phyloP scores from a whole-genome alignment of 2,113 vertebrate genomes.

The Hippolais icterina region DNA sequence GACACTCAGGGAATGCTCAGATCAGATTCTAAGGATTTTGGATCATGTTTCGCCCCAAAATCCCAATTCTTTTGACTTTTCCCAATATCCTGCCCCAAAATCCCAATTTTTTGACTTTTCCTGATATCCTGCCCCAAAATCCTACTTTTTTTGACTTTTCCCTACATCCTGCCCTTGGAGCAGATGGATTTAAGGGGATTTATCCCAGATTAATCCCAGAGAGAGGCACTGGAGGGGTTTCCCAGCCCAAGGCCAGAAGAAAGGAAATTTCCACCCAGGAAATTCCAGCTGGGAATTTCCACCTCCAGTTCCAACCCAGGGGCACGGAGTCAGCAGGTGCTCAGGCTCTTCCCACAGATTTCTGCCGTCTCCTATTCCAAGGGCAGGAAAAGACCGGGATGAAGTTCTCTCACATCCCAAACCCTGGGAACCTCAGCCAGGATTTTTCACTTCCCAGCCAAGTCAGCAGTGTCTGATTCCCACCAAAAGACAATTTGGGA shows the following conservation, averaged over 20 bases:
- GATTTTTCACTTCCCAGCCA: background rate
- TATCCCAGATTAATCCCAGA: background rate
- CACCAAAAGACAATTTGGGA: background rate
- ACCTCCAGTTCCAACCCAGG: background rate
- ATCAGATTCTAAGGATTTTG: background rate
- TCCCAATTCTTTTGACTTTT: accelerated
- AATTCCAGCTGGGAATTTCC: background rate
- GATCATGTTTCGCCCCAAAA: background rate
- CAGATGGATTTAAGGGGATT: background rate
- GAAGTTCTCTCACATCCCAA: no score
- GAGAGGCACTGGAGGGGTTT: background rate
- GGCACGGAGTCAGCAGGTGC: background rate
- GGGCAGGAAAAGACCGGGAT: no score
- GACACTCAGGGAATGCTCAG: background rate
- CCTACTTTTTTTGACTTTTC: no score
- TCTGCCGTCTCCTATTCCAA: background rate
- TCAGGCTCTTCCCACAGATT: background rate
- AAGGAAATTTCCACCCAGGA: background rate
- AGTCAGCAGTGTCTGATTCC: accelerated
- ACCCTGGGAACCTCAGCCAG: background rate
- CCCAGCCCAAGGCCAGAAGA: background rate
- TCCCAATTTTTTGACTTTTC: no score
- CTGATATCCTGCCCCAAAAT: no score
- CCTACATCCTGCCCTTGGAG: background rate
- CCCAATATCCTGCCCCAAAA: no score